phyloP scores from a whole-genome alignment of 2,797 vertebrate species.

The Gadopsis marmoratus region DNA sequence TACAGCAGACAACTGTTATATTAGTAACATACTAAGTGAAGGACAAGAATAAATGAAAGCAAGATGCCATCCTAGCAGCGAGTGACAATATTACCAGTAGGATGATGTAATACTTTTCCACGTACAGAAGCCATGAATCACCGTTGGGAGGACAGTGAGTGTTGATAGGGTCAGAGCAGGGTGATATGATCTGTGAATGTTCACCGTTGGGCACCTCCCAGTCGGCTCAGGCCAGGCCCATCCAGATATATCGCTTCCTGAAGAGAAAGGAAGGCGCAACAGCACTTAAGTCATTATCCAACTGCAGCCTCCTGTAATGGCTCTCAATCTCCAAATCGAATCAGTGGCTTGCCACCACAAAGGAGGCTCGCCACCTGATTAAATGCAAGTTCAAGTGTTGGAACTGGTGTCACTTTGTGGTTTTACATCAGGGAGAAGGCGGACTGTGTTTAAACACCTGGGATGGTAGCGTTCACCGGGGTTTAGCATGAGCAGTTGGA shows the following conservation, averaged over 20 bases:
- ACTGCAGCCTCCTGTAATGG: slow-evolving; percentile 70
- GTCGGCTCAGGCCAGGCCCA: slow-evolving; percentile 50
- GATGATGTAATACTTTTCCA: slow-evolving; percentile 22
- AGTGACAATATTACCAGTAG: slow-evolving; percentile 13
- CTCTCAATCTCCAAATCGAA: slow-evolving; percentile 78
- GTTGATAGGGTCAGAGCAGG: slow-evolving; percentile 62
- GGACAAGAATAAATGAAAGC: slow-evolving; percentile 8
- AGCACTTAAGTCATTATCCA: slow-evolving; percentile 81
- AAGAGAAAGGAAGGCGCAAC: slow-evolving; percentile 70
- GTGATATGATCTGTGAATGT: slow-evolving; percentile 65
- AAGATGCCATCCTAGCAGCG: neutral
- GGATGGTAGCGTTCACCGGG: neutral
- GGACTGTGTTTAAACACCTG: slow-evolving; percentile 71
- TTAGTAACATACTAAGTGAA: neutral
- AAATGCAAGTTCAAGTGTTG: slow-evolving; percentile 74
- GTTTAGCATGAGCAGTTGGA: slow-evolving; percentile 25
- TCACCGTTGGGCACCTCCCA: slow-evolving; percentile 46
- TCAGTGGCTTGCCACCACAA: slow-evolving; percentile 74
- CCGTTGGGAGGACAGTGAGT: slow-evolving; percentile 6
- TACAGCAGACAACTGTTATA: neutral
- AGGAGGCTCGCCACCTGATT: slow-evolving; percentile 71
- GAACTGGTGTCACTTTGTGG: slow-evolving; percentile 54
- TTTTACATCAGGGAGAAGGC: slow-evolving; percentile 32
- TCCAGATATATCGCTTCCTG: slow-evolving; percentile 79
- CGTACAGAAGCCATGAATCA: slow-evolving; percentile 32